Evolutionary conservation across 2,888 invertebrate genomes (phyloP).

Genomic region (Cistogaster globosa): DNA sequence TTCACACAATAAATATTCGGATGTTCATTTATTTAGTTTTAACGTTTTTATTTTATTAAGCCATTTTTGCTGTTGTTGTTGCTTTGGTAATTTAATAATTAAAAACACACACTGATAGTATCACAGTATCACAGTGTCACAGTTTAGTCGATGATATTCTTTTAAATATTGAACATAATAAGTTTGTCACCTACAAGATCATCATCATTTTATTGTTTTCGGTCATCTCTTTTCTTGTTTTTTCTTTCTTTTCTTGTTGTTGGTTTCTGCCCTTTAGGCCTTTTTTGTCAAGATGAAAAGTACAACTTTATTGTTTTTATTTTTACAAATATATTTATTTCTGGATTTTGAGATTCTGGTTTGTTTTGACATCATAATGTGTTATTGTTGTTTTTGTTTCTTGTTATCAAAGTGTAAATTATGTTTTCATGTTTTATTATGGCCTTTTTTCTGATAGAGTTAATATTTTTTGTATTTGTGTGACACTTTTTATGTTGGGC

Average conservation of each 20-base stretch:
- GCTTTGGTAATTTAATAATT: conserved; percentile 54
- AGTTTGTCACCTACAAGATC: conserved; percentile 81
- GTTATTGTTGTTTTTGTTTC: conserved; percentile 43
- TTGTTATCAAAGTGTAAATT: conserved; percentile 70
- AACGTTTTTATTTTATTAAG: conserved; percentile 74
- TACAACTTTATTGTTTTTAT: conserved; percentile 46
- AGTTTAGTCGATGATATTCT: conserved; percentile 63
- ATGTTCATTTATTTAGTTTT: conserved; percentile 3
- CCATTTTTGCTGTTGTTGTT: conserved; percentile 35
- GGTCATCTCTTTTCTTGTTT: conserved; percentile 28
- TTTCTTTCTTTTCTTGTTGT: not conserved
- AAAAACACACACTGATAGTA: conserved; percentile 56
- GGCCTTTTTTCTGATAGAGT: conserved; percentile 52
- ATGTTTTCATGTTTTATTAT: conserved; percentile 68
- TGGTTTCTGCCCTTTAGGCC: conserved; percentile 23
- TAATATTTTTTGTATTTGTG: conserved; percentile 48
- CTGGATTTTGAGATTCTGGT: not conserved
- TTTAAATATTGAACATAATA: conserved; percentile 74
- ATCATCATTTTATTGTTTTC: conserved; percentile 46
- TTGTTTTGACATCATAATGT: conserved; percentile 50
- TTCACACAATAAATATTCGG: not conserved
- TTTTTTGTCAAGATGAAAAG: conserved; percentile 30
- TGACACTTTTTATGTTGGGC: conserved; percentile 5
- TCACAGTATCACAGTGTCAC: conserved; percentile 28
- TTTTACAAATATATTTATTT: conserved; percentile 6